Percentiles rank a stretch among this genome's conserved stretches.
These are phyloP conservation scores for Calcarius lapponicus DNA, from an alignment of 2,797 vertebrate genomes.

Conservation along the genomic window DNA sequence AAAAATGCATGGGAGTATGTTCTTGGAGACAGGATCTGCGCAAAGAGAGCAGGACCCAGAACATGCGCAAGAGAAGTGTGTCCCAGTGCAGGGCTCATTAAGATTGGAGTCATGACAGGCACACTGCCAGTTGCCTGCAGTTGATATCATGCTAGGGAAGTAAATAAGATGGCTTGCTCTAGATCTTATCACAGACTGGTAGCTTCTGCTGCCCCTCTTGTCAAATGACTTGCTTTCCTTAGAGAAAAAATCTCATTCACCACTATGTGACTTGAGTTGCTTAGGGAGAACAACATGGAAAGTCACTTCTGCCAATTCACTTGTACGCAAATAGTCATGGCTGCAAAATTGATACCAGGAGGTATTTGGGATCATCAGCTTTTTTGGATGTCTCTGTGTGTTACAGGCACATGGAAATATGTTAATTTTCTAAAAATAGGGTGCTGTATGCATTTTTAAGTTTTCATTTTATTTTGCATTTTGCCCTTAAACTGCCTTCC, in stretches of 20 bases:
- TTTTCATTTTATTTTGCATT: not conserved
- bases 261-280: not conserved
- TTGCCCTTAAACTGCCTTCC: not conserved
- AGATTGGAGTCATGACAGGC: not conserved
- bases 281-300: not conserved
- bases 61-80: not conserved
- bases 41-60: not conserved
- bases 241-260: not conserved
- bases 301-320: not conserved
- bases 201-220: not conserved
- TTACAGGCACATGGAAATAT: not conserved
- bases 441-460: not conserved
- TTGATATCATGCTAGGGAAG: not conserved
- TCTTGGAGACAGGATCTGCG: not conserved
- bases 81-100: accelerated
- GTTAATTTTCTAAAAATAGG: not conserved
- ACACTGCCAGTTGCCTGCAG: not conserved
- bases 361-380: not conserved
- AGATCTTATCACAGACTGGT: not conserved
- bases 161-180: not conserved
- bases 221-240: not conserved
- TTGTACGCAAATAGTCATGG: not conserved
- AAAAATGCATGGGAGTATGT: not conserved
- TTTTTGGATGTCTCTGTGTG: not conserved
- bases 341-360: not conserved